These are phyloP conservation scores for Mus caroli DNA, from an alignment of 2,797 vertebrate genomes.

Conservation along the genomic window DNA sequence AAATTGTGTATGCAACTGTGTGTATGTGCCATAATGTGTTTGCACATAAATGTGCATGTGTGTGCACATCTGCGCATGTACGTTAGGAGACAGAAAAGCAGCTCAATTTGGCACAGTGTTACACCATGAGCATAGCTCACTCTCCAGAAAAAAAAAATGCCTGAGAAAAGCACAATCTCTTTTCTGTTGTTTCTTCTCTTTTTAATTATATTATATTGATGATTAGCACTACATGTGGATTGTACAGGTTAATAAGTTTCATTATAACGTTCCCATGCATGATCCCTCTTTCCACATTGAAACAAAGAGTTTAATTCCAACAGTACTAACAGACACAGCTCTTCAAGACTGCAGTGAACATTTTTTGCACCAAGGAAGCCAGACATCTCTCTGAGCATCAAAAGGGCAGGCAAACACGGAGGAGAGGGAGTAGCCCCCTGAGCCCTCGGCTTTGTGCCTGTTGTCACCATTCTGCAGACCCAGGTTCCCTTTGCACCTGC, in stretches of 20 bases:
- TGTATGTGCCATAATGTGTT: rapidly evolving
- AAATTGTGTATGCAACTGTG: neutral
- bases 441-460: neutral
- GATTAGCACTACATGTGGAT: neutral
- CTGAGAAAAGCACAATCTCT: neutral
- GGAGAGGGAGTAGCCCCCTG: neutral
- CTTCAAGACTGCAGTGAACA: neutral
- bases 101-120: neutral
- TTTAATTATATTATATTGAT: neutral
- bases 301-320: neutral
- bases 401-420: neutral
- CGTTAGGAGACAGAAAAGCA: neutral
- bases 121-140: neutral
- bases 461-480: neutral
- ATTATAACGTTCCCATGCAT: neutral
- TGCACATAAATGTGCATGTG: neutral
- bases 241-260: neutral
- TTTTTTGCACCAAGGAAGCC: neutral
- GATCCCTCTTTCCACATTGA: neutral
- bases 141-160: neutral
- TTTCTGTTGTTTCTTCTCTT: neutral
- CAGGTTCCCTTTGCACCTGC: neutral
- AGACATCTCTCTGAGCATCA: neutral
- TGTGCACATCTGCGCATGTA: neutral
- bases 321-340: neutral